Evolutionary conservation across 2,797 vertebrate genomes (phyloP), one percentile per base, ranked within the genome.

Genomic region (Enteromius thamalakanensis): DNA sequence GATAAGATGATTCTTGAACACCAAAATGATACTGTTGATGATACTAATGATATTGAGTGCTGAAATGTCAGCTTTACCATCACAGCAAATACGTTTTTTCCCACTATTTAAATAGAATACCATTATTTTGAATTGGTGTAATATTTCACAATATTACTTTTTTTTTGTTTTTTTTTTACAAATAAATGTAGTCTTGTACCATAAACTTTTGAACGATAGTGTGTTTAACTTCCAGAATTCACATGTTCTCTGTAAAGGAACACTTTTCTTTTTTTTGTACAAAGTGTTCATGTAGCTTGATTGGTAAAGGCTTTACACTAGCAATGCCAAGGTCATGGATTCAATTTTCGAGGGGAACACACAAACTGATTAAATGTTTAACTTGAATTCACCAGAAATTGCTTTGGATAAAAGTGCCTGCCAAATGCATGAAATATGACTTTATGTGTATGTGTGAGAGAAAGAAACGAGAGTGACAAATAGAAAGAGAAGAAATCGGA

Each of bases 311-410:
- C 14, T 58, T 42, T 34, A 42, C 53, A 40, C 32, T 0, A 55
- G 34, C 51, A 58, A 76, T 23, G 7, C 12, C 72, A 58, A 76
- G 74, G 74, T 76, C 34, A 76, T 14, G 21, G 49, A 76, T 40
- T 76, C 53, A 60, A 58, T n/a, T 58, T 76, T 58, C 0, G 53
- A 40, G 51, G 55, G 40, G 32, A 55, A 42, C 53, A 76, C 51
- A 26, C 51, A 58, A 76, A 76, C 51, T 76, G 74, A 76, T 76
- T 76, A 76, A 58, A 58, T 76, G 74, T 76, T 40, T 76, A 58
- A 40, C 74, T 76, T 76, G 74, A 76, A 58, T 40, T 60, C 74
- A 76, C 53, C 21, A 67, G 21, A 26, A 58, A 53, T 23, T 76
- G 3, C n/a, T 76, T 40, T 42, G 7, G 34, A 76, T 76, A 58